Base-by-base conservation (phyloP, 2,113 vertebrate genomes). In the Toxotes jaculatrix region DNA sequence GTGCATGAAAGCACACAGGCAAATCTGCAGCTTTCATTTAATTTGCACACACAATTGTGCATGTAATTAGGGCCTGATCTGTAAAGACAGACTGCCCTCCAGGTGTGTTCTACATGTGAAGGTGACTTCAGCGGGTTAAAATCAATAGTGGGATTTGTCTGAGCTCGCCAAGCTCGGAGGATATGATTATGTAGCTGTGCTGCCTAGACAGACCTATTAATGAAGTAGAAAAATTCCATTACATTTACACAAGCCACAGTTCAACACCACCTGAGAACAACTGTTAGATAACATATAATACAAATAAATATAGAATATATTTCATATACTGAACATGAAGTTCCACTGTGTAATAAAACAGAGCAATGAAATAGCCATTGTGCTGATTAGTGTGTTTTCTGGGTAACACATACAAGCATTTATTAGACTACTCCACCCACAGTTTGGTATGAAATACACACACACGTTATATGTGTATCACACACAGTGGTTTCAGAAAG, bases 91-190 rank as follows among this genome's bases (percentile, higher is more conserved):
- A 13, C 53, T n/a, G 9, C 40, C 51, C 42, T 64, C n/a, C 51
- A 53, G 45, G 65, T 57, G 23, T 17, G 17, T 0, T 23, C 19
- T 43, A 31, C 67, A 69, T 70, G 79, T 51, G 68, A 85, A 68
- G 66, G 71, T 88, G 79, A 85, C 49, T 23, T 59, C 42, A 45
- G 70, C 72, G 66, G 74, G 59, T 14, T 36, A 12, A 59, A 63
- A 32, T 88, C 59, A 71, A 51, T 23, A 36, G 4, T 27, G n/a
- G 73, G 55, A 79, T 79, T 85, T 68, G 78, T 87, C 62, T 49
- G 21, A 74, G 49, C 23, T 55, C 38, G 31, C 42, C 42, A 34
- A 19, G 56, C 34, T 47, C 21, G 59, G 49, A 47, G 7, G 21
- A n/a, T 16, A 13, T 40, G 32, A 47, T 80, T 51, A 56, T 32